phyloP scores from a whole-genome alignment of 92 coral and sea anemone species.

The Nematostella vectensis region DNA sequence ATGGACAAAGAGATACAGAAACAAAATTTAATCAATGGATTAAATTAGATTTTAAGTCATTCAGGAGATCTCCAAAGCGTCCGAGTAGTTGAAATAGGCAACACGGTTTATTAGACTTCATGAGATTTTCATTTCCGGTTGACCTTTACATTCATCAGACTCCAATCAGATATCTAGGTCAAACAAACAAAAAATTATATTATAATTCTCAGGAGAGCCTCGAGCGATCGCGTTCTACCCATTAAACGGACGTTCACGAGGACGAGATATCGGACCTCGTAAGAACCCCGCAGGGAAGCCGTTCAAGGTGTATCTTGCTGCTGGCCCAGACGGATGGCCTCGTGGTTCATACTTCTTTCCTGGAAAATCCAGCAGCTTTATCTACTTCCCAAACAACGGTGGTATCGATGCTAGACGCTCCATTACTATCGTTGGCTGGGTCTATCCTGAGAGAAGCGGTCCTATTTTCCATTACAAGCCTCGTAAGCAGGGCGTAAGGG shows the following conservation, averaged over 20 bases:
- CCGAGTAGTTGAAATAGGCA: too few species aligned
- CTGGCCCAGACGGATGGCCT: slow-evolving; percentile 77
- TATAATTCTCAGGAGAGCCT: slow-evolving; percentile 20
- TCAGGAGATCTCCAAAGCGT: too few species aligned
- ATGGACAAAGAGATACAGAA: too few species aligned
- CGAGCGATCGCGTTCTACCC: slow-evolving; percentile 74
- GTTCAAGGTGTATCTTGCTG: slow-evolving; percentile 40
- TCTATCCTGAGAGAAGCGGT: slow-evolving; percentile 63
- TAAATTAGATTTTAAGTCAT: too few species aligned
- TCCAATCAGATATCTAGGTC: too few species aligned
- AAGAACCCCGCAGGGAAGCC: slow-evolving; percentile 51
- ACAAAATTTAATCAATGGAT: too few species aligned
- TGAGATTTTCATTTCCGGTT: too few species aligned
- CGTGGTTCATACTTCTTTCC: slow-evolving; percentile 59
- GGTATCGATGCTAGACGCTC: slow-evolving; percentile 66
- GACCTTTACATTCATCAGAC: too few species aligned
- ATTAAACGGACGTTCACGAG: slow-evolving; percentile 41
- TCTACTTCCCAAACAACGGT: slow-evolving; percentile 71
- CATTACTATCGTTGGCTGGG: slow-evolving; percentile 67
- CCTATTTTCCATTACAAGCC: slow-evolving; percentile 68
- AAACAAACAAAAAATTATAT: too few species aligned
- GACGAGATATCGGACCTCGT: slow-evolving; percentile 60
- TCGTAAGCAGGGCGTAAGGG: slow-evolving; percentile 47
- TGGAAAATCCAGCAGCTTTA: slow-evolving; percentile 54
- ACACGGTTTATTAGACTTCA: too few species aligned